phyloP scores from a whole-genome alignment of 2,888 invertebrate genomes.

The Patella depressa region DNA sequence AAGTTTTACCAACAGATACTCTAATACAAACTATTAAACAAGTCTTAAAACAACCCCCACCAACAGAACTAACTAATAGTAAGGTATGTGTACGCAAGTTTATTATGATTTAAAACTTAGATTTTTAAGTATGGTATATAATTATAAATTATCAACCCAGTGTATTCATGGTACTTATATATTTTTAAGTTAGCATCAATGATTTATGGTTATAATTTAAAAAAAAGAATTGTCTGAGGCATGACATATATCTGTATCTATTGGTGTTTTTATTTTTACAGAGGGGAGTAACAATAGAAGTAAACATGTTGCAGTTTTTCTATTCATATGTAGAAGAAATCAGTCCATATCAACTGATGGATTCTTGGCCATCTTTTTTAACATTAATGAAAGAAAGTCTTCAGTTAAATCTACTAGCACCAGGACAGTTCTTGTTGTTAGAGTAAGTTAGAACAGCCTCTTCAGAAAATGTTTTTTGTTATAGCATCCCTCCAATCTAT shows the following conservation, averaged over 20 bases:
- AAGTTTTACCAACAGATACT: constrained; percentile 87
- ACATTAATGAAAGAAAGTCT: constrained; percentile 83
- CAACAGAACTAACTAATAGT: constrained; percentile 60
- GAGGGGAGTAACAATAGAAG: constrained; percentile 77
- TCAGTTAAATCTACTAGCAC: constrained; percentile 78
- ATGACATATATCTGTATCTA: background rate
- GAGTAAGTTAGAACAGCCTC: constrained; percentile 72
- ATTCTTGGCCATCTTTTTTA: constrained; percentile 84
- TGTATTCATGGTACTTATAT: too few species aligned
- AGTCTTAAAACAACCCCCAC: constrained; percentile 82
- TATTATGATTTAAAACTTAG: too few species aligned
- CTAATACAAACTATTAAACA: constrained; percentile 86
- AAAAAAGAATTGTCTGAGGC: too few species aligned
- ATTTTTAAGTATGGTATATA: too few species aligned
- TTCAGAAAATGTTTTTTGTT: too few species aligned
- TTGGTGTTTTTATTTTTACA: constrained; percentile 48
- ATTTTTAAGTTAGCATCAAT: background rate
- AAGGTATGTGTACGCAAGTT: constrained; percentile 48
- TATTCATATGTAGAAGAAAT: constrained; percentile 78
- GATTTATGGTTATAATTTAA: background rate
- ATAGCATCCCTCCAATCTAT: too few species aligned
- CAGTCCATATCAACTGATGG: constrained; percentile 80
- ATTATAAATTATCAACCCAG: too few species aligned
- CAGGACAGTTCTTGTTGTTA: constrained; percentile 84
- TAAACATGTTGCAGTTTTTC: constrained; percentile 86